Evolutionary conservation across 1,140 invertebrate species (phyloP).

Genomic region (Ceratina australensis): DNA sequence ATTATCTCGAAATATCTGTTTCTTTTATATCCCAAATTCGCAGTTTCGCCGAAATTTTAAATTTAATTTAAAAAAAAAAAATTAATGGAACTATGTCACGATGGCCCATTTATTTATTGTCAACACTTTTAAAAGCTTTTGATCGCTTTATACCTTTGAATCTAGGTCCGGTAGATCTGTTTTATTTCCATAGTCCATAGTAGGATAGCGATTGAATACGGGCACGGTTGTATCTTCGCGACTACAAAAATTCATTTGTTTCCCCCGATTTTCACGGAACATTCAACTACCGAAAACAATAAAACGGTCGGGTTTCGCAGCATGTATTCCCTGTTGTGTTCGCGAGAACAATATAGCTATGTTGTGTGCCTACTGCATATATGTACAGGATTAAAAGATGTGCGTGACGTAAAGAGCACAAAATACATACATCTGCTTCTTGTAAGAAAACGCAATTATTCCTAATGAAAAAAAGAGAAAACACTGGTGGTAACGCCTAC

Average conservation of each 20-base stretch:
- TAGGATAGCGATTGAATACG: too few relatives aligned
- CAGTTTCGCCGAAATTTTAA: too few relatives aligned
- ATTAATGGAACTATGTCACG: too few relatives aligned
- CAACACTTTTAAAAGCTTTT: too few relatives aligned
- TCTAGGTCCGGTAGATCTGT: too few relatives aligned
- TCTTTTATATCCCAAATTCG: too few relatives aligned
- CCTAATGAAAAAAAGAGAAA: conserved; percentile 50
- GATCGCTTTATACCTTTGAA: too few relatives aligned
- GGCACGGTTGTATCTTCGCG: background rate
- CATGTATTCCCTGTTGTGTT: background rate
- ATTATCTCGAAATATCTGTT: too few relatives aligned
- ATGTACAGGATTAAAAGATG: conserved; percentile 17
- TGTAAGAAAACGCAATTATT: conserved; percentile 61
- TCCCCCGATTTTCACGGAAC: background rate
- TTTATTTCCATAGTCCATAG: too few relatives aligned
- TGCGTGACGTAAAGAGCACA: conserved; percentile 8
- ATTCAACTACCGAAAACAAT: background rate
- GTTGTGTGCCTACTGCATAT: background rate
- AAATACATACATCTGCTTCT: conserved; percentile 44
- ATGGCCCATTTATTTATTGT: too few relatives aligned
- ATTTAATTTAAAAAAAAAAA: too few relatives aligned
- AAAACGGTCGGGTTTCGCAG: background rate
- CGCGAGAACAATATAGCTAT: background rate
- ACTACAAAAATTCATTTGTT: conserved; percentile 1
- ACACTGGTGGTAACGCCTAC: conserved; percentile 66